phyloP scores from a whole-genome alignment of 1,140 invertebrate species.

The Sycophaga agraensis region DNA sequence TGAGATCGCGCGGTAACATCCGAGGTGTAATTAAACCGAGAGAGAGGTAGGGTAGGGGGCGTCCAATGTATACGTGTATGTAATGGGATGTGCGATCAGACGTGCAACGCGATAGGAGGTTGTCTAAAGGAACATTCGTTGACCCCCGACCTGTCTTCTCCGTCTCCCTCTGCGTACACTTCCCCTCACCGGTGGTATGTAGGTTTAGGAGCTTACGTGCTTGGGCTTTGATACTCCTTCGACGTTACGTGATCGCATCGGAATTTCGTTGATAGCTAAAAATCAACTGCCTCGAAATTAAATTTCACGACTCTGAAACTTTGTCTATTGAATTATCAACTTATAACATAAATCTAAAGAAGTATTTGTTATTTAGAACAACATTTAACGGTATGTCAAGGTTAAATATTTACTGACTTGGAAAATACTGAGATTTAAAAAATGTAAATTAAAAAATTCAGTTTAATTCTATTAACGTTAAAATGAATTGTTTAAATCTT shows the following conservation, averaged over 20 bases:
- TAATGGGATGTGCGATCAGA: slow-evolving; percentile 17
- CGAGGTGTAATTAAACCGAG: not conserved
- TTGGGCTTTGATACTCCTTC: not conserved
- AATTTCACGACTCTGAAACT: no score
- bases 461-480: no score
- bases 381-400: no score
- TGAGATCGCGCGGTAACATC: not conserved
- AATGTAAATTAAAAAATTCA: no score
- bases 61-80: not conserved
- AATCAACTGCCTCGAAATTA: not conserved
- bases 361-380: no score
- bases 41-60: not conserved
- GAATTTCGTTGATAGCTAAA: not conserved
- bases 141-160: not conserved
- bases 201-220: not conserved
- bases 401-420: no score
- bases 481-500: no score
- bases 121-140: slow-evolving; percentile 8
- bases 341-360: no score
- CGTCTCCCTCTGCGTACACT: not conserved
- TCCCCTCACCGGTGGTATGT: not conserved
- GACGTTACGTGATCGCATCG: not conserved
- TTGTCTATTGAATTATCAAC: no score
- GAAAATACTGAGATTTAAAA: no score
- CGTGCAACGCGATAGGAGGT: not conserved